Conservation (phyloP, 2,888 invertebrate genomes). For the Neoaliturus tenellus region DNA sequence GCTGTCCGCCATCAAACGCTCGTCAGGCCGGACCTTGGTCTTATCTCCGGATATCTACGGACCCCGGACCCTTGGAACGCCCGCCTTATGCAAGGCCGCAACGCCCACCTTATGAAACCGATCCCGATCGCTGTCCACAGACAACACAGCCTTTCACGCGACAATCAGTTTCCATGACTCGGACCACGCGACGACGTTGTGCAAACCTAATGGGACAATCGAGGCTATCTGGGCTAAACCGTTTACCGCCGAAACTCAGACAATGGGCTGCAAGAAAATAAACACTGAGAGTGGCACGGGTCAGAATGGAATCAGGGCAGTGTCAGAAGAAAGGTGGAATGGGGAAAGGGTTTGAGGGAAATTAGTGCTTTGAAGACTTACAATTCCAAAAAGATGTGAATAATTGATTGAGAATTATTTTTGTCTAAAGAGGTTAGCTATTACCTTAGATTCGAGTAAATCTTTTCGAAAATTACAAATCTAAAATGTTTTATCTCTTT, state of each 20-base stretch:
- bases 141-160: conserved; percentile 26
- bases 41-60: not conserved
- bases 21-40: not conserved
- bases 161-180: conserved; percentile 7
- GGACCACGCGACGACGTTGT: conserved; percentile 13
- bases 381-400: too few relatives aligned
- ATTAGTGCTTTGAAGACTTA: too few relatives aligned
- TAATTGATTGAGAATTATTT: too few relatives aligned
- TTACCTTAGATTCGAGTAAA: too few relatives aligned
- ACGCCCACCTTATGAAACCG: conserved; percentile 40
- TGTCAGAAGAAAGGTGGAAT: too few relatives aligned
- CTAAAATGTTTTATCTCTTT: too few relatives aligned
- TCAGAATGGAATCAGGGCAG: too few relatives aligned
- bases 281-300: too few relatives aligned
- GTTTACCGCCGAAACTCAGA: not conserved
- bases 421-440: too few relatives aligned
- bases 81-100: conserved; percentile 26
- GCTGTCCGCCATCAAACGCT: not conserved
- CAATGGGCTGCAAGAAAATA: not conserved
- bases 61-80: not conserved
- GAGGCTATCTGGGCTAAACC: not conserved
- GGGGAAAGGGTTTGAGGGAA: too few relatives aligned
- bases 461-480: too few relatives aligned
- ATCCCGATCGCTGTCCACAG: conserved; percentile 14
- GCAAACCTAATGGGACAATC: not conserved